phyloP scores from a whole-genome alignment of 2,888 invertebrate genomes.

The Stictocephala bisonia region DNA sequence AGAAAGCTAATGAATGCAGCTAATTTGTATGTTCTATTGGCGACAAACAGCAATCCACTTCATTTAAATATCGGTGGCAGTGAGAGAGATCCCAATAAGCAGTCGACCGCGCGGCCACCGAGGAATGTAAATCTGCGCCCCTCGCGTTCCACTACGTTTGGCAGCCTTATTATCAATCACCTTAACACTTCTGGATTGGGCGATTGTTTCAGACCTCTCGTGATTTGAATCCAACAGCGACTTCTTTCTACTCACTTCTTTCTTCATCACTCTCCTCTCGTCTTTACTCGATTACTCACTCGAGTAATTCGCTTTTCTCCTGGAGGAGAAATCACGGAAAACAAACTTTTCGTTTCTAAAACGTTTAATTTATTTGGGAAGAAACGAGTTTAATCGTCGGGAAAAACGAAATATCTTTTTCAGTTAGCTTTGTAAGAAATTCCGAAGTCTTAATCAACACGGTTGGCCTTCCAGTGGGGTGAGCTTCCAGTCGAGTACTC shows the following conservation, averaged over 20 bases:
- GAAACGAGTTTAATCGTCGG: constrained; percentile 37
- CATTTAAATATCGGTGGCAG: constrained; percentile 7
- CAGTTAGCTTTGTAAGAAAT: constrained; percentile 37
- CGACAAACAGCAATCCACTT: constrained; percentile 12
- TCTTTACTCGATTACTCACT: constrained; percentile 45
- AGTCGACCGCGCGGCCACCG: constrained; percentile 26
- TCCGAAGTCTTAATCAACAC: constrained; percentile 37
- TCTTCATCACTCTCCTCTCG: constrained; percentile 26
- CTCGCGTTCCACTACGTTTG: constrained; percentile 44
- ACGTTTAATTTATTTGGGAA: constrained; percentile 41
- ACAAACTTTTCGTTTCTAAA: constrained; percentile 31
- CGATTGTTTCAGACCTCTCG: constrained; percentile 38
- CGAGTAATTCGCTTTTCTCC: constrained; percentile 41
- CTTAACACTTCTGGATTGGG: constrained; percentile 45
- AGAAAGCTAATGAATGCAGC: constrained; percentile 1
- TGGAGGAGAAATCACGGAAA: constrained; percentile 31
- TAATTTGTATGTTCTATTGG: constrained; percentile 17
- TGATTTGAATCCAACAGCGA: constrained; percentile 43
- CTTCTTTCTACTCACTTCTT: constrained; percentile 11
- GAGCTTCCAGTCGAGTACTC: not conserved
- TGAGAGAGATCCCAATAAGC: not conserved
- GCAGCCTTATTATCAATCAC: constrained; percentile 49
- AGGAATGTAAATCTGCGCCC: constrained; percentile 41
- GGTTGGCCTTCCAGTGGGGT: constrained; percentile 29
- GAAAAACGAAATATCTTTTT: constrained; percentile 40